Evolutionary conservation across 2,113 vertebrate species (phyloP), one percentile per base, ranked within the genome.

Genomic region (Nibea albiflora): DNA sequence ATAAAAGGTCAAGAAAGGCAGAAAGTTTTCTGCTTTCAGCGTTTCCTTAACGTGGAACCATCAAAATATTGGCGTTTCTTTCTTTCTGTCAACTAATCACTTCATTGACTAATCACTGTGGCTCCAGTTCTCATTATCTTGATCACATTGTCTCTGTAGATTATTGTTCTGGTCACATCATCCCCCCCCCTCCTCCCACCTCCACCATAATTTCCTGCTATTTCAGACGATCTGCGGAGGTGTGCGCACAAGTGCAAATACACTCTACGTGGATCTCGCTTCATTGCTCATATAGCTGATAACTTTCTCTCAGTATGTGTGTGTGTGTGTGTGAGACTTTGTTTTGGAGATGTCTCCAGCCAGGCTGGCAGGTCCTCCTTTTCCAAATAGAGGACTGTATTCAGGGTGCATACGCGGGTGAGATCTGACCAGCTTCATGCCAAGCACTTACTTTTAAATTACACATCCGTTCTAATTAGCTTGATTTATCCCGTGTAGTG

Each of bases 381-480:
- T 68, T 83, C 50, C 53, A 68, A 80, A 71, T 50, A 68, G 47
- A 80, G 42, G 14, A 39, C 70, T 68, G 42, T 71, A 31, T 42
- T 84, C 22, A 52, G 35, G 47, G 64, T 68, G 78, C 24, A 46
- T 42, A 60, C 10, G 42, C 63, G 69, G 49, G 78, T 11, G 85
- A 68, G 56, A 63, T 72, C 53, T 81, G 62, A 26, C 64, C 78
- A 75, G 52, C 31, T 83, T 28, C 58, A 39, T 68, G 81, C 82
- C 68, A 62, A 76, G 60, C 64, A 71, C 75, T 90, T 78, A 61
- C 73, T 78, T 83, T 80, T 52, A 85, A 78, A 89, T 90, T 74
- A 79, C 71, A 76, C 83, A n/a, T 63, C 68, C 46, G 69, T 79
- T 79, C 72, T 78, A 84, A 90, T 91, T 58, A 84, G 74, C 76